Percentiles rank a stretch among this genome's conserved stretches.
Evolutionary conservation across 1,140 invertebrate species (phyloP).

Genomic region (Drosophila triauraria): DNA sequence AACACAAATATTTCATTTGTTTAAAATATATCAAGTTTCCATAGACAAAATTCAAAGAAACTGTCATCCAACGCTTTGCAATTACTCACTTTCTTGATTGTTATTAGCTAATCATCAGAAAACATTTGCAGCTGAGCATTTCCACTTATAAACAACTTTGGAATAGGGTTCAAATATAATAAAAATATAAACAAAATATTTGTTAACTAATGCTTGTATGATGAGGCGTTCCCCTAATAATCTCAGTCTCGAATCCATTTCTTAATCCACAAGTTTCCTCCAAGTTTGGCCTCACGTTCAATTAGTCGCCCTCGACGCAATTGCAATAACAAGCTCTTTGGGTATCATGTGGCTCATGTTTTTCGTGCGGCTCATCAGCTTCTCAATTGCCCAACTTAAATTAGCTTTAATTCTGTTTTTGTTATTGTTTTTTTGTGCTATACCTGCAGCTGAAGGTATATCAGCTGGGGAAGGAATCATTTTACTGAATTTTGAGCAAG

Average conservation of each 20-base stretch:
- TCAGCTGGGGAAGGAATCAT: background rate
- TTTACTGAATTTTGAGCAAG: background rate
- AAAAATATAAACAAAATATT: background rate
- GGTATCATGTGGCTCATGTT: conserved; percentile 39
- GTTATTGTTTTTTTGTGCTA: conserved; percentile 14
- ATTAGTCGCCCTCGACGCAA: conserved; percentile 46
- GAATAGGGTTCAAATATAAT: background rate
- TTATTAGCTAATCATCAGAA: background rate
- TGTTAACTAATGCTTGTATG: background rate
- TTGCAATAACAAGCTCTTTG: conserved; percentile 52
- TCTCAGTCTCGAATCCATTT: conserved; percentile 3
- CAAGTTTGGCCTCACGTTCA: conserved; percentile 40
- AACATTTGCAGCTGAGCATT: background rate
- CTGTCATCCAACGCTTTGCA: background rate
- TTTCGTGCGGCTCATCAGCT: conserved; percentile 28
- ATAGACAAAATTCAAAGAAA: background rate
- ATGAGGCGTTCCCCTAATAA: background rate
- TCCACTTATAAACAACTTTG: background rate
- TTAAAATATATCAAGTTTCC: background rate
- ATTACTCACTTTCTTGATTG: background rate
- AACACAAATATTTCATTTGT: background rate
- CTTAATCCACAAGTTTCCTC: conserved; percentile 9
- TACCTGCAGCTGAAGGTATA: background rate
- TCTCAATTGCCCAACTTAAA: conserved; percentile 34
- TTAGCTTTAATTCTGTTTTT: conserved; percentile 30